Percentiles rank a stretch among this genome's conserved stretches.
phyloP scores from a whole-genome alignment of 2,113 vertebrate genomes.

The Rhynchomys soricoides region DNA sequence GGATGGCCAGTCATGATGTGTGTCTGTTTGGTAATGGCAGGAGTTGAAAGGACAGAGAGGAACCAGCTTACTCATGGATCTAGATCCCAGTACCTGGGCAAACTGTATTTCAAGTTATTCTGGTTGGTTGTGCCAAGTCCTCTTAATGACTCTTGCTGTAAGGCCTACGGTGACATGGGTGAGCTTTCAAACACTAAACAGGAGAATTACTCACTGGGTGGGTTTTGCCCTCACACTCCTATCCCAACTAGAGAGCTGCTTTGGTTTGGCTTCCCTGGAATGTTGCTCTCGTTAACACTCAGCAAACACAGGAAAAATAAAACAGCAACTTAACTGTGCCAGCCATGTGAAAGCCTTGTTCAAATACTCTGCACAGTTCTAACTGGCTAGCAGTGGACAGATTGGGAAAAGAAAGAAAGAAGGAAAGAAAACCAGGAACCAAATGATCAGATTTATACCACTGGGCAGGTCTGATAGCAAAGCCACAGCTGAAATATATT shows the following conservation, averaged over 20 bases:
- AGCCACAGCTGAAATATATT: constrained; percentile 77
- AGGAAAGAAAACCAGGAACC: background rate
- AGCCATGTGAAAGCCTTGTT: constrained; percentile 74
- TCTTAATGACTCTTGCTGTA: constrained; percentile 68
- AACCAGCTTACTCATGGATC: background rate
- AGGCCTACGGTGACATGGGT: constrained; percentile 28
- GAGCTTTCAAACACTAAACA: constrained; percentile 63
- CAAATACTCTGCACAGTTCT: constrained; percentile 78
- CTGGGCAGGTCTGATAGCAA: constrained; percentile 73
- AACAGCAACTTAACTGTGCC: constrained; percentile 77
- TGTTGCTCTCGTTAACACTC: constrained; percentile 78
- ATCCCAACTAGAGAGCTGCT: constrained; percentile 75
- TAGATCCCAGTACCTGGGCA: background rate
- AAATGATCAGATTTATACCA: constrained; percentile 73
- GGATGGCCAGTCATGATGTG: background rate
- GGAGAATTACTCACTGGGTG: constrained; percentile 76
- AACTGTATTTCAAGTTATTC: background rate
- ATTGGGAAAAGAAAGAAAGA: constrained; percentile 40
- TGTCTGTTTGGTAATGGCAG: background rate
- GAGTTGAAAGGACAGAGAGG: background rate
- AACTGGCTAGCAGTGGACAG: constrained; percentile 72
- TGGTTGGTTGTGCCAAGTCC: constrained; percentile 43
- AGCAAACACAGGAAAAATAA: constrained; percentile 82
- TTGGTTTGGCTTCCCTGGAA: constrained; percentile 80
- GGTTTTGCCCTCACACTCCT: constrained; percentile 76